Evolutionary conservation across 2,113 vertebrate species (phyloP).

Genomic region (Nicator chloris): DNA sequence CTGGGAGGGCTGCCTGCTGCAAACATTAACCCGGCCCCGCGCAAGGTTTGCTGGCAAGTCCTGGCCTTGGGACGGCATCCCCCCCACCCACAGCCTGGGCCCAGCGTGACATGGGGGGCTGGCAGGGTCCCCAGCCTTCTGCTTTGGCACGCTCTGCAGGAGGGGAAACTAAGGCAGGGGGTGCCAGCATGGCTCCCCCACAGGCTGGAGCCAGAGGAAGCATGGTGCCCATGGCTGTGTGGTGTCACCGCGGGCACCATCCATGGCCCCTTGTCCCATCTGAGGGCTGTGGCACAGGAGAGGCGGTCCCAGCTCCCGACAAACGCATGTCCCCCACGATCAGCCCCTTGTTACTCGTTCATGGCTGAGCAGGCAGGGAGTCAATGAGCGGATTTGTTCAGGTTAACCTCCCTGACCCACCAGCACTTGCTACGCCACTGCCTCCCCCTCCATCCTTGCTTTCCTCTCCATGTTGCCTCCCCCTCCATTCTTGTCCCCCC

Average conservation of each 20-base stretch:
- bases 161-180: neutral
- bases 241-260: fast-evolving
- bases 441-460: neutral
- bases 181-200: fast-evolving
- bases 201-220: neutral
- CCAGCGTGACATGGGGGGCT: fast-evolving
- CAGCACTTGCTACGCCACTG: neutral
- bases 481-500: neutral
- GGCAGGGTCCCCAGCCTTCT: neutral
- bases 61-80: neutral
- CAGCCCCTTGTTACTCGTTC: neutral
- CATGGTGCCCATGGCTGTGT: fast-evolving
- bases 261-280: fast-evolving
- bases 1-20: neutral
- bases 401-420: constrained; percentile 23
- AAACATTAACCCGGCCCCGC: constrained; percentile 52
- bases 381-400: constrained; percentile 35
- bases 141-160: neutral
- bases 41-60: neutral
- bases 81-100: neutral
- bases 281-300: fast-evolving
- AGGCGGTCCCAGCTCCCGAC: fast-evolving
- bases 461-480: neutral
- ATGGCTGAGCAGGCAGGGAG: constrained; percentile 27
- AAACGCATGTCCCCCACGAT: fast-evolving